phyloP scores from a whole-genome alignment of 2,113 vertebrate genomes.

The Hippocampus abdominalis region DNA sequence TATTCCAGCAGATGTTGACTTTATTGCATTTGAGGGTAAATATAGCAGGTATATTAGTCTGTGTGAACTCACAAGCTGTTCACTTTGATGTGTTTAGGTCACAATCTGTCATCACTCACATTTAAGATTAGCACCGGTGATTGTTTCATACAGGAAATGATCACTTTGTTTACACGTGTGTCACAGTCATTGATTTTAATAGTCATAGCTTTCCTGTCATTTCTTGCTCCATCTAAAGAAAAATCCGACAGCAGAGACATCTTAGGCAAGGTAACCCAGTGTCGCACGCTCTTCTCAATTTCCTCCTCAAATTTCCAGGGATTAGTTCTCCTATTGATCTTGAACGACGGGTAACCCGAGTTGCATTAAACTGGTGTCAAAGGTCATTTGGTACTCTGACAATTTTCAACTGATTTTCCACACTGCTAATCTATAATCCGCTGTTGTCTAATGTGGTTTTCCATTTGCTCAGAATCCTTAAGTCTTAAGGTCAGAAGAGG shows the following conservation, averaged over 20 bases:
- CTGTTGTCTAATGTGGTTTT: not conserved
- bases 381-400: not conserved
- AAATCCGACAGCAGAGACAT: too few species aligned
- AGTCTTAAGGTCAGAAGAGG: not conserved
- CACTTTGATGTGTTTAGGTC: slow-evolving; percentile 5
- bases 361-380: not conserved
- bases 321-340: not conserved
- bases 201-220: too few species aligned
- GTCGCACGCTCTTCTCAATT: not conserved
- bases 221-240: too few species aligned
- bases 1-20: not conserved
- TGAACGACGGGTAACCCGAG: not conserved
- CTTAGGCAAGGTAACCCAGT: too few species aligned
- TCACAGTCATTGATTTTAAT: not conserved
- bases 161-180: too few species aligned
- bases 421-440: not conserved
- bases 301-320: not conserved
- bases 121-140: not conserved
- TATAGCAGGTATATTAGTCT: not conserved
- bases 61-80: not conserved
- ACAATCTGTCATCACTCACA: slow-evolving; percentile 2
- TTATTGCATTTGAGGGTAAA: slow-evolving; percentile 5
- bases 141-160: not conserved
- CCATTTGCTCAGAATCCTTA: not conserved
- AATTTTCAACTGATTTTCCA: not conserved